Evolutionary conservation across 2,888 invertebrate genomes (phyloP).

Genomic region (Azorinus chamasolen): DNA sequence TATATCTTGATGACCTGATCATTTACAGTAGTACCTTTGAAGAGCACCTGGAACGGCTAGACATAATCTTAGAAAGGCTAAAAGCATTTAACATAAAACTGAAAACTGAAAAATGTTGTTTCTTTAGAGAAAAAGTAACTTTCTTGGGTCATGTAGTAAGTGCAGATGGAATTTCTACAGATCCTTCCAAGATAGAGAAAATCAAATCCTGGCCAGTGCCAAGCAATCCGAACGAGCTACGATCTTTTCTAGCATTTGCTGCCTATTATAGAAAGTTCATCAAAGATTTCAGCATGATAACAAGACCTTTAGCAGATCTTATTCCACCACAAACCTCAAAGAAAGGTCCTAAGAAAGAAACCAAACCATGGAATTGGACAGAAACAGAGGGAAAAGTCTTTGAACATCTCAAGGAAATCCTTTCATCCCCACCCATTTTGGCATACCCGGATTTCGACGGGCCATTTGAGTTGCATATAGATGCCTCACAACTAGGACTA

Average conservation of each 20-base stretch:
- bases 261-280: slow-evolving; percentile 14
- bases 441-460: slow-evolving; percentile 22
- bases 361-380: slow-evolving; percentile 10
- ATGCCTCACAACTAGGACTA: slow-evolving; percentile 19
- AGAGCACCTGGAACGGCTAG: slow-evolving; percentile 15
- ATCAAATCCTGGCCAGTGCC: slow-evolving; percentile 12
- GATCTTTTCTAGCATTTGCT: slow-evolving; percentile 7
- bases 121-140: neutral
- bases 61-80: slow-evolving; percentile 12
- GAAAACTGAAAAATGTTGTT: neutral
- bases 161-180: slow-evolving; percentile 11
- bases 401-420: slow-evolving; percentile 18
- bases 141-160: slow-evolving; percentile 20
- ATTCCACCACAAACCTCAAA: slow-evolving; percentile 1
- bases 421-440: no score
- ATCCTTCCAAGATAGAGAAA: slow-evolving; percentile 12
- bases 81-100: slow-evolving; percentile 8
- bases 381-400: slow-evolving; percentile 7
- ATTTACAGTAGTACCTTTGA: slow-evolving; percentile 14
- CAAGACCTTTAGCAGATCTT: slow-evolving; percentile 7
- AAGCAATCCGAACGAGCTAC: slow-evolving; percentile 8
- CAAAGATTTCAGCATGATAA: slow-evolving; percentile 13
- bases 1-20: slow-evolving; percentile 30
- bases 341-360: neutral
- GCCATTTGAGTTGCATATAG: slow-evolving; percentile 34